Conservation (phyloP, 2,888 invertebrate genomes). For the Amphipyra tragopoginis region DNA sequence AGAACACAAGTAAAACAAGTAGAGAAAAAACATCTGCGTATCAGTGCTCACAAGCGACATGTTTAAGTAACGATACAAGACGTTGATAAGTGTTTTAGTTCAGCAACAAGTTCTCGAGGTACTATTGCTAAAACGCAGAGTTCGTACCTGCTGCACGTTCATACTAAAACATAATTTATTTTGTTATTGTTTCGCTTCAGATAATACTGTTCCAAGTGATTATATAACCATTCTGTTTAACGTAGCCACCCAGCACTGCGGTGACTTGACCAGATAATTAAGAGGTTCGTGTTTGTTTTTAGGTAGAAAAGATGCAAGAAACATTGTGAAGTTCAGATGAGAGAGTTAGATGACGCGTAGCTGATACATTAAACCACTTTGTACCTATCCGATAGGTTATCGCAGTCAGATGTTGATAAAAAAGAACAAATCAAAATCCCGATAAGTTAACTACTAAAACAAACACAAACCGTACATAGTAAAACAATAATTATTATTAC, state of each 20-base stretch:
- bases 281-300: background rate
- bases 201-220: background rate
- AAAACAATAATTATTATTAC: background rate
- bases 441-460: constrained; percentile 10
- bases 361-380: constrained; percentile 17
- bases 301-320: background rate
- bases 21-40: background rate
- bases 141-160: constrained; percentile 9
- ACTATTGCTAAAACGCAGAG: background rate
- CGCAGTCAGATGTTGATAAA: constrained; percentile 21
- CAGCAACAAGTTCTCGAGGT: background rate
- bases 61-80: background rate
- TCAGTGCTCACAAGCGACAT: background rate
- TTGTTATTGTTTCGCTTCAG: background rate
- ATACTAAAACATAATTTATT: background rate
- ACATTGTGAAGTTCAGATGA: background rate
- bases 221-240: background rate
- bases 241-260: background rate
- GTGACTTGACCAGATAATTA: background rate
- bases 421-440: constrained; percentile 2
- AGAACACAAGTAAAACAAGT: background rate
- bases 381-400: constrained; percentile 21
- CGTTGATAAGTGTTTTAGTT: background rate
- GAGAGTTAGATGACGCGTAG: background rate
- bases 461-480: constrained; percentile 7